These are phyloP conservation scores for Xyrichtys novacula DNA, from an alignment of 2,797 vertebrate genomes.

Conservation along the genomic window DNA sequence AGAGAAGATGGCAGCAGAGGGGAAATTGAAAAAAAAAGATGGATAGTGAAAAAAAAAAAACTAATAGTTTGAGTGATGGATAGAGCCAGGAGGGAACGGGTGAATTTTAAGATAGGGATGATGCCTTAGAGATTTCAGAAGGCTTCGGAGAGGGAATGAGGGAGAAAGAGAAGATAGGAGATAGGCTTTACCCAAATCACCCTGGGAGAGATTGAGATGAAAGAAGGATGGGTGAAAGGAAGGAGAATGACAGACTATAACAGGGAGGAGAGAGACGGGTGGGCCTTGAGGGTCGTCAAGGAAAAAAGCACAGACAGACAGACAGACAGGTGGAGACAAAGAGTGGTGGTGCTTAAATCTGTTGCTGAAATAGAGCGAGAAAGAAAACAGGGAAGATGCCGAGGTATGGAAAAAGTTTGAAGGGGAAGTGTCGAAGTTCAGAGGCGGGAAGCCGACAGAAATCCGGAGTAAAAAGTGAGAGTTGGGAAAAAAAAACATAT, in stretches of 20 bases:
- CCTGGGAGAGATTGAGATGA: slow-evolving; percentile 60
- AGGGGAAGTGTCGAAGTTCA: not conserved
- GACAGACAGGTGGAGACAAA: slow-evolving; percentile 5
- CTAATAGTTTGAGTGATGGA: slow-evolving; percentile 50
- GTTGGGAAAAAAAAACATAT: not conserved
- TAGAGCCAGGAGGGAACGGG: slow-evolving; percentile 27
- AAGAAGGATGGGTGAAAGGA: slow-evolving; percentile 54
- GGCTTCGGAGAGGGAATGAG: slow-evolving; percentile 22
- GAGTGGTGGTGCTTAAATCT: slow-evolving; percentile 37
- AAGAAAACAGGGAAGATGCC: slow-evolving; percentile 21
- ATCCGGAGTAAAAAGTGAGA: not conserved
- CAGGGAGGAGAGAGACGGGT: slow-evolving; percentile 12
- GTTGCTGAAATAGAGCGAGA: slow-evolving; percentile 17
- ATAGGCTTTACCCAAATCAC: slow-evolving; percentile 53
- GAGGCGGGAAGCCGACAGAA: not conserved
- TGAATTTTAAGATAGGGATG: slow-evolving; percentile 43
- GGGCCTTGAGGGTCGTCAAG: slow-evolving; percentile 36
- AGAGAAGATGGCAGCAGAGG: slow-evolving; percentile 26
- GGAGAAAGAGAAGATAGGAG: slow-evolving; percentile 25
- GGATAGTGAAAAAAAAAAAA: slow-evolving; percentile 26
- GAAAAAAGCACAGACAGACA: slow-evolving; percentile 26
- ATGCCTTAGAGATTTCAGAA: slow-evolving; percentile 54
- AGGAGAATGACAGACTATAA: slow-evolving; percentile 39
- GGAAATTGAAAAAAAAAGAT: slow-evolving; percentile 32
- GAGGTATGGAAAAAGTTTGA: not conserved